phyloP scores from a whole-genome alignment of 2,113 vertebrate species.

The Cyprinodon variegatus region DNA sequence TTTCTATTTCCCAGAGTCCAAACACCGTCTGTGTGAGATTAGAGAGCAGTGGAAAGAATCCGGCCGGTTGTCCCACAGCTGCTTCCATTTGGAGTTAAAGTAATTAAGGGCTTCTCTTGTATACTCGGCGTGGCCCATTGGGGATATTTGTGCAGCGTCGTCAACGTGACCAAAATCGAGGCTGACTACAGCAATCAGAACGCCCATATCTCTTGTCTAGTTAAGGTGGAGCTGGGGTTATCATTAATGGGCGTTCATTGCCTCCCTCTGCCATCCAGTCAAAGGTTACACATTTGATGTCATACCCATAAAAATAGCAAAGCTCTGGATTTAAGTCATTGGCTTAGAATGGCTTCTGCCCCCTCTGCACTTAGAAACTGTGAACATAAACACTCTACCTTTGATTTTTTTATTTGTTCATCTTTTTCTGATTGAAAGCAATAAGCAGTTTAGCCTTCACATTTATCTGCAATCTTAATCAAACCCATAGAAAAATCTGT shows the following conservation, averaged over 20 bases:
- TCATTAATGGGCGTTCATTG: slow-evolving; percentile 23
- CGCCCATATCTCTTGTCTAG: slow-evolving; percentile 25
- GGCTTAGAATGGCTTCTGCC: background rate
- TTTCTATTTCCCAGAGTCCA: slow-evolving; percentile 28
- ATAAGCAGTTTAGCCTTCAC: background rate
- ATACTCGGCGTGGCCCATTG: slow-evolving; percentile 15
- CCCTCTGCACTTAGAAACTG: background rate
- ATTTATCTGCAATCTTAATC: background rate
- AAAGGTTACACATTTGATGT: slow-evolving; percentile 11
- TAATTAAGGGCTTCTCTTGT: slow-evolving; percentile 45
- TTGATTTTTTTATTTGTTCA: too few species aligned
- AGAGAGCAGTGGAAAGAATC: slow-evolving; percentile 52
- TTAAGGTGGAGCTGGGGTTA: slow-evolving; percentile 21
- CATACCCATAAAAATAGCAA: slow-evolving; percentile 16
- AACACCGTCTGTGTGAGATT: slow-evolving; percentile 57
- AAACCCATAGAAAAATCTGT: background rate
- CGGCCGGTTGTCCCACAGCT: slow-evolving; percentile 46
- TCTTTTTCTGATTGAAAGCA: background rate
- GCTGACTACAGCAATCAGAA: slow-evolving; percentile 38
- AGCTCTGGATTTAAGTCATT: slow-evolving; percentile 25
- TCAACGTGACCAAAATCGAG: slow-evolving; percentile 58
- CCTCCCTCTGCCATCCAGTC: slow-evolving; percentile 1
- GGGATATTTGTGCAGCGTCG: slow-evolving; percentile 51
- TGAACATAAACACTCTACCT: background rate
- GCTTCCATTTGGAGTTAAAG: slow-evolving; percentile 23